phyloP scores from a whole-genome alignment of 2,888 invertebrate genomes.

The Geophilus truncorum region DNA sequence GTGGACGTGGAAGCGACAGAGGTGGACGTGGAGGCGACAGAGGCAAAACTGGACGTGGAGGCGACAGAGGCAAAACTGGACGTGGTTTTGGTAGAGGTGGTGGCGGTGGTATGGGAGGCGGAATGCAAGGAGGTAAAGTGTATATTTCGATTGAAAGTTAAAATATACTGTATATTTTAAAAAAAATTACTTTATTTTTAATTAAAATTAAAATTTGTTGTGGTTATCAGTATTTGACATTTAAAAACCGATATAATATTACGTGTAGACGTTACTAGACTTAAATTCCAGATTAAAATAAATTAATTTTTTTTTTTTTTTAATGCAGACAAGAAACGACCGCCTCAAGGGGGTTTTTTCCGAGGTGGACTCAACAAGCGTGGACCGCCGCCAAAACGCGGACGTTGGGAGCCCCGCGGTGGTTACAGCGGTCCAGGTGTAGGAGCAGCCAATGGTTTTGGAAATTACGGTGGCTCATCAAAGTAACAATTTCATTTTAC shows the following conservation, averaged over 20 bases:
- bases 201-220: no score
- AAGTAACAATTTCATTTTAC: background rate
- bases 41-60: background rate
- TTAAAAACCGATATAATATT: no score
- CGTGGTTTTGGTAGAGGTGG: constrained; percentile 14
- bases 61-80: background rate
- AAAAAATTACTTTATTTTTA: no score
- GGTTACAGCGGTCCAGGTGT: background rate
- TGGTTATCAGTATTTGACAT: background rate
- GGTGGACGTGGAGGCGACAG: constrained; percentile 2
- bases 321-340: constrained; percentile 1
- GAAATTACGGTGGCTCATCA: background rate
- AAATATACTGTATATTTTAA: no score
- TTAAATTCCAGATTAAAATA: background rate
- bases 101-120: background rate
- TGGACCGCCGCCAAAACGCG: background rate
- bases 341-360: background rate
- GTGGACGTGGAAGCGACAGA: constrained; percentile 7
- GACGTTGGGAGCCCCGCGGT: background rate
- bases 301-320: no score
- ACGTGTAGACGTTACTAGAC: no score
- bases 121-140: background rate
- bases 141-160: no score
- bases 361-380: background rate
- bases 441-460: background rate